phyloP scores from a whole-genome alignment of 2,888 invertebrate genomes.

The Parthenolecanium corni region DNA sequence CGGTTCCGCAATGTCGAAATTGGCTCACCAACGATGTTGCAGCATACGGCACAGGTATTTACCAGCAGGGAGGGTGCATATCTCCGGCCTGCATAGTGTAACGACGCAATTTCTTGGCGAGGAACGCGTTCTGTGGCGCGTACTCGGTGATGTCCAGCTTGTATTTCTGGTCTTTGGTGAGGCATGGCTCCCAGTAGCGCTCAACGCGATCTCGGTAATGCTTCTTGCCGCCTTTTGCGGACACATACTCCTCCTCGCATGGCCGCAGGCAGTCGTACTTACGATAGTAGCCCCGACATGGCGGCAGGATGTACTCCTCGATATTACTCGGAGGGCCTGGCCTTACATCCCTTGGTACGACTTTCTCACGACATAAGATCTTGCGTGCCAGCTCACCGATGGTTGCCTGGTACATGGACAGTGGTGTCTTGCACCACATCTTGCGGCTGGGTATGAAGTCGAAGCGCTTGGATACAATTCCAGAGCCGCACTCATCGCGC shows the following conservation, averaged over 20 bases:
- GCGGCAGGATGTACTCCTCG: constrained; percentile 5
- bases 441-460: not conserved
- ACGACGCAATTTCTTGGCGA: not conserved
- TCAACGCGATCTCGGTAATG: not conserved
- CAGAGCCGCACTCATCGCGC: constrained; percentile 15
- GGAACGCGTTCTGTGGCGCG: constrained; percentile 8
- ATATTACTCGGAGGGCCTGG: constrained; percentile 11
- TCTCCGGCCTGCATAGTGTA: not conserved
- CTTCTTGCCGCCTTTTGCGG: not conserved
- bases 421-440: constrained; percentile 12
- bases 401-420: constrained; percentile 14
- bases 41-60: not conserved
- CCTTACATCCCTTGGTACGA: constrained; percentile 4
- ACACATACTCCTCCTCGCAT: constrained; percentile 3
- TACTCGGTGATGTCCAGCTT: constrained; percentile 1
- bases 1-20: too few species aligned
- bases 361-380: constrained; percentile 9
- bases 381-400: constrained; percentile 12
- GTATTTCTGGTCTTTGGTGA: not conserved
- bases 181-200: constrained; percentile 17
- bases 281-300: constrained; percentile 10
- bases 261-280: constrained; percentile 15
- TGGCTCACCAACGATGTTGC: too few species aligned
- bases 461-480: not conserved
- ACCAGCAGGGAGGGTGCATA: not conserved